These are phyloP conservation scores for Bubo blakistoni DNA, from an alignment of 2,113 vertebrate genomes.

Conservation along the genomic window DNA sequence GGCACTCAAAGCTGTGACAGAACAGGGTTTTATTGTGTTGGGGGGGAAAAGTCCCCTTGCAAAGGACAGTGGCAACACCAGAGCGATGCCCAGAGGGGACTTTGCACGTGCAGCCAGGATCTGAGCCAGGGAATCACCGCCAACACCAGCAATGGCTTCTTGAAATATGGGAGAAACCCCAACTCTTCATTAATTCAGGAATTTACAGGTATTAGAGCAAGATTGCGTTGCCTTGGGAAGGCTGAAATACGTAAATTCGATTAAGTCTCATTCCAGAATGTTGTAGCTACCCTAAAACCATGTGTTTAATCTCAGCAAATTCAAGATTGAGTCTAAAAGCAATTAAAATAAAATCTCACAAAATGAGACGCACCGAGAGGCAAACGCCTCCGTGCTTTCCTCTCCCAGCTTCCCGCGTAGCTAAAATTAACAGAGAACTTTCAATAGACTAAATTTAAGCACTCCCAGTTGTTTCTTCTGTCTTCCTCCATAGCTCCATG, in stretches of 20 bases:
- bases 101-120: not conserved
- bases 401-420: fast-evolving
- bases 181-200: not conserved
- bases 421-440: not conserved
- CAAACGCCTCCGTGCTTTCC: not conserved
- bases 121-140: not conserved
- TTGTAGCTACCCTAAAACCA: not conserved
- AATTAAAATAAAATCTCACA: not conserved
- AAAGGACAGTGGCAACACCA: not conserved
- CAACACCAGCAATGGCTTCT: not conserved
- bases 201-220: not conserved
- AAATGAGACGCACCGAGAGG: not conserved
- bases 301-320: constrained; percentile 2
- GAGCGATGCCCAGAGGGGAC: not conserved
- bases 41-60: not conserved
- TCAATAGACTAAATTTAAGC: not conserved
- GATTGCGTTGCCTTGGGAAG: not conserved
- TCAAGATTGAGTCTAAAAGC: not conserved
- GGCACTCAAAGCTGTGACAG: not conserved
- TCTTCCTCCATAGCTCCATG: not conserved
- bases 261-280: not conserved
- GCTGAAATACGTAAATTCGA: not conserved
- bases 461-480: not conserved
- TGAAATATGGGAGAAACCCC: not conserved
- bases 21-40: not conserved